phyloP scores from a whole-genome alignment of 2,113 vertebrate species.

The Oreocharis arfaki region DNA sequence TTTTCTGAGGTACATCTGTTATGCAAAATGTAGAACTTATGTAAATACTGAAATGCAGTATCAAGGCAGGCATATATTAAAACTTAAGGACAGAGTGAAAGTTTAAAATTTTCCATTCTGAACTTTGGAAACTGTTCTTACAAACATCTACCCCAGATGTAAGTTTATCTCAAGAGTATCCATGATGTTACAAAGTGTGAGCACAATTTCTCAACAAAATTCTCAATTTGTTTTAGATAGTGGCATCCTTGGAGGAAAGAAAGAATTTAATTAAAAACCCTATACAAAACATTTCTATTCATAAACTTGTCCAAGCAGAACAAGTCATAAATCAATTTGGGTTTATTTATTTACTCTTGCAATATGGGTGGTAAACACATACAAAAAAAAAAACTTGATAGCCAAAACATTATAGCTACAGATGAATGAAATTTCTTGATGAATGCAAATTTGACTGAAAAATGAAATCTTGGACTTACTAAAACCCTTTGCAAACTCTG shows the following conservation, averaged over 20 bases:
- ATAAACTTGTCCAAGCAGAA: background rate
- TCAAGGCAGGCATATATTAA: background rate
- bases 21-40: background rate
- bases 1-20: background rate
- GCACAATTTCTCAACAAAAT: background rate
- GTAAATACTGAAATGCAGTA: background rate
- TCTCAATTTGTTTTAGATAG: background rate
- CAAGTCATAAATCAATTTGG: background rate
- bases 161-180: background rate
- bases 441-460: background rate
- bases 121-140: background rate
- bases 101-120: background rate
- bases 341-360: constrained; percentile 5
- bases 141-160: background rate
- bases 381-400: background rate
- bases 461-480: background rate
- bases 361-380: background rate
- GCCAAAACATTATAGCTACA: background rate
- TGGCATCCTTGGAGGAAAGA: background rate
- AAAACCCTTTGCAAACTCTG: background rate
- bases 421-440: background rate
- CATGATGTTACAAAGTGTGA: background rate
- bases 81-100: background rate
- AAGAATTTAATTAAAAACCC: constrained; percentile 16
- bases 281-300: background rate